These are phyloP conservation scores for Coccyzus lansbergi DNA, from an alignment of 2,797 vertebrate species.

Conservation along the genomic window DNA sequence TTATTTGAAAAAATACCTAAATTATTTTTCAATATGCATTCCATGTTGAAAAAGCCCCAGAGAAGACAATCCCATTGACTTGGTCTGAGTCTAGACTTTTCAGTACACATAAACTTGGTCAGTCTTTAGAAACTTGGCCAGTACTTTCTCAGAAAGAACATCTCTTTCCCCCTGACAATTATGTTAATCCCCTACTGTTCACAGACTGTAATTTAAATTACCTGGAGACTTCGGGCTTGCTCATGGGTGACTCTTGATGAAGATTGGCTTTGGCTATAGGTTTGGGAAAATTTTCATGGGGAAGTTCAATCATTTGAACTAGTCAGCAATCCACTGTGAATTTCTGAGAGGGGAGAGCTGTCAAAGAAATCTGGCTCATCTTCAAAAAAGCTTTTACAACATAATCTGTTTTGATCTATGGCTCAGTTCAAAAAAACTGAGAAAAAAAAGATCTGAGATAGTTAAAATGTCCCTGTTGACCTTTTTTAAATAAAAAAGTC, in stretches of 20 bases:
- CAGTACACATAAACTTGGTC: neutral
- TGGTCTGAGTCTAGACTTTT: neutral
- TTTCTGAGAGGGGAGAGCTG: constrained; percentile 22
- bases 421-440: neutral
- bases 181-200: neutral
- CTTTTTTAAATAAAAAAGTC: neutral
- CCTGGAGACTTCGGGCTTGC: neutral
- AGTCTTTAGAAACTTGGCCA: neutral
- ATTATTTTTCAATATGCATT: neutral
- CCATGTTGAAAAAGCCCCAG: neutral
- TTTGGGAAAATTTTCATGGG: neutral
- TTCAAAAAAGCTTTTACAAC: constrained; percentile 61
- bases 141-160: constrained; percentile 3
- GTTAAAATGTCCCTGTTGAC: neutral
- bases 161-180: neutral
- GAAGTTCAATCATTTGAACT: neutral
- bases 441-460: constrained; percentile 6
- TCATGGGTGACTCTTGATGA: neutral
- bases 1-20: neutral
- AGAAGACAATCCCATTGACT: neutral
- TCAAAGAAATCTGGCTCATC: constrained; percentile 33
- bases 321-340: constrained; percentile 27
- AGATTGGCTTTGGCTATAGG: neutral
- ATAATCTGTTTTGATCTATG: constrained; percentile 41
- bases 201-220: neutral